Evolutionary conservation across 1,140 invertebrate species (phyloP).

Genomic region (Euschistus heros): DNA sequence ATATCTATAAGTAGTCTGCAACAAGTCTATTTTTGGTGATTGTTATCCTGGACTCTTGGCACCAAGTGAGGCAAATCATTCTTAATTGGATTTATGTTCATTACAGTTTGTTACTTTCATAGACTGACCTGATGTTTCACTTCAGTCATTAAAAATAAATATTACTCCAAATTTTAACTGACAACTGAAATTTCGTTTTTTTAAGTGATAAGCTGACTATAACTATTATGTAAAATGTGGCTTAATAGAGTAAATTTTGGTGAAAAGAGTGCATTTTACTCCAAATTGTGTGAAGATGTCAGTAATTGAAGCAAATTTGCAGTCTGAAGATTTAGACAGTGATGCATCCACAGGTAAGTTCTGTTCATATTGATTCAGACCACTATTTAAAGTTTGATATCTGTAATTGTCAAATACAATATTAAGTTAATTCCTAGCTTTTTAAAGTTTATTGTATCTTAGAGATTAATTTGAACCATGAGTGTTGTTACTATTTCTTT

Average conservation of each 20-base stretch:
- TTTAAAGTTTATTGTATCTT: too few relatives aligned
- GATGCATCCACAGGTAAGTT: constrained; percentile 16
- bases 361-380: neutral
- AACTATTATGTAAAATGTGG: constrained; percentile 23
- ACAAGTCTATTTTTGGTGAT: constrained; percentile 6
- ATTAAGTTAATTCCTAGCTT: too few relatives aligned
- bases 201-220: neutral
- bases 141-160: neutral
- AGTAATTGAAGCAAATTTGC: constrained; percentile 11
- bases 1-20: constrained; percentile 12
- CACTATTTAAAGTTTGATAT: too few relatives aligned
- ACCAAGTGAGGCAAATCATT: constrained; percentile 7
- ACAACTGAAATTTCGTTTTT: neutral
- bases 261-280: constrained; percentile 15
- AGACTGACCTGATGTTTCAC: neutral
- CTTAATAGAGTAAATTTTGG: constrained; percentile 10
- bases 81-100: neutral
- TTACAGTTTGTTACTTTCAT: neutral
- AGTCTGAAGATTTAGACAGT: constrained; percentile 2
- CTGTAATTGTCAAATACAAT: too few relatives aligned
- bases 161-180: neutral
- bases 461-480: too few relatives aligned
- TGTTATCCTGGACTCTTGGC: constrained; percentile 7
- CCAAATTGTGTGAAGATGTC: constrained; percentile 22
- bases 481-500: too few relatives aligned